These are phyloP conservation scores for Zoanthus gigantus DNA, from an alignment of 92 coral and sea anemone species.

Conservation along the genomic window DNA sequence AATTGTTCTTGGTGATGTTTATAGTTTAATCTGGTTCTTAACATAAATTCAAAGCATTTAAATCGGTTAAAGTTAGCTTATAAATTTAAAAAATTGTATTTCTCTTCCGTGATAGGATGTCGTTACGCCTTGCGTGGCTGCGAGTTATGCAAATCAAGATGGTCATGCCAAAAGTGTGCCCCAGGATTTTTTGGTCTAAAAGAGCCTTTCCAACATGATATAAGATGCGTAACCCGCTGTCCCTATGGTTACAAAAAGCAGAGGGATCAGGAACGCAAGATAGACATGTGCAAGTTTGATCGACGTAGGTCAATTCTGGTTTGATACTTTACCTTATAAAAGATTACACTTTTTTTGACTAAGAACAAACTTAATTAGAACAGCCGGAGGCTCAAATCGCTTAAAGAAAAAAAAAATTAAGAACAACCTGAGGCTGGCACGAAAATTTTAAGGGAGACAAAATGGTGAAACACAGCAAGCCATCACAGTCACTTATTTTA, in stretches of 20 bases:
- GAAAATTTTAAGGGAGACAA: too few species aligned
- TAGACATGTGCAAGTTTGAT: conserved; percentile 5
- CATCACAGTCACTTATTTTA: too few species aligned
- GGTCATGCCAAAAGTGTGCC: conserved; percentile 17
- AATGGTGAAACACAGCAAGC: too few species aligned
- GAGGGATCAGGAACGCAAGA: background rate
- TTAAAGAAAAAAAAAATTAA: too few species aligned
- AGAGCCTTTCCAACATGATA: background rate
- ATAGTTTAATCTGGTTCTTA: too few species aligned
- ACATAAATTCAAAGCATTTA: too few species aligned
- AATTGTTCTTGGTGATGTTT: too few species aligned
- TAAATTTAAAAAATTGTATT: too few species aligned
- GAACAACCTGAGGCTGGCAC: background rate
- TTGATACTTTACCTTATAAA: background rate
- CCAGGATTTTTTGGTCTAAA: background rate
- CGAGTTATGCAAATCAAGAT: conserved; percentile 6
- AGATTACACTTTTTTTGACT: background rate
- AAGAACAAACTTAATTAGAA: background rate
- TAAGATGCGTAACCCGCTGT: conserved; percentile 16
- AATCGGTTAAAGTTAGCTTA: too few species aligned
- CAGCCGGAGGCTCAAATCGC: background rate
- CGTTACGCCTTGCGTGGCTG: conserved; percentile 15
- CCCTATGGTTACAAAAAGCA: conserved; percentile 14
- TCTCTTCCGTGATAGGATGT: background rate
- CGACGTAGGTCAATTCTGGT: background rate